phyloP scores from a whole-genome alignment of 2,888 invertebrate genomes.

The Criorhina ranunculi region DNA sequence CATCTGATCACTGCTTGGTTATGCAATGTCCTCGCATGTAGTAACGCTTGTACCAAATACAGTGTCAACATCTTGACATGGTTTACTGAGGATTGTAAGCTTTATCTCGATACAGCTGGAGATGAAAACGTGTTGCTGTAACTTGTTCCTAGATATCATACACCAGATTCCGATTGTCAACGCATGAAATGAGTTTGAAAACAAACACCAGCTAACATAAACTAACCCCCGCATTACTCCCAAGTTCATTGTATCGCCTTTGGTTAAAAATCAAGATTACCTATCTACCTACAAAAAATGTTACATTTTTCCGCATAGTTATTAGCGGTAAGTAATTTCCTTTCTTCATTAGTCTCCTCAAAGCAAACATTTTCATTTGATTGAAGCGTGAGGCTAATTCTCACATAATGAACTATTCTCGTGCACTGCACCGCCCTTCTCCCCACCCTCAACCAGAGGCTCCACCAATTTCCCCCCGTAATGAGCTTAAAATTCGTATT shows the following conservation, averaged over 20 bases:
- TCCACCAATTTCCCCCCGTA: constrained; percentile 48
- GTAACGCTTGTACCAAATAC: too few species aligned
- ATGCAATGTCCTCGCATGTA: too few species aligned
- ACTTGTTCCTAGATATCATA: too few species aligned
- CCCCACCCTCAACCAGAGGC: not conserved
- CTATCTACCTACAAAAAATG: constrained; percentile 1
- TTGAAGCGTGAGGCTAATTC: constrained; percentile 51
- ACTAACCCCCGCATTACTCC: not conserved
- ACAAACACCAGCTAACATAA: too few species aligned
- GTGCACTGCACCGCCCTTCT: constrained; percentile 45
- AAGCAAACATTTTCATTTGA: constrained; percentile 44
- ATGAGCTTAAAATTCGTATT: constrained; percentile 71
- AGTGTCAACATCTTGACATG: too few species aligned
- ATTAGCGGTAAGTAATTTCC: constrained; percentile 55
- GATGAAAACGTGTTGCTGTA: too few species aligned
- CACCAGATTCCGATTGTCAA: too few species aligned
- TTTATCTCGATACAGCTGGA: too few species aligned
- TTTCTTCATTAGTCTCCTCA: constrained; percentile 28
- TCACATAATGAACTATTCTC: constrained; percentile 73
- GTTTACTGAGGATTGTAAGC: too few species aligned
- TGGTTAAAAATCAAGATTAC: not conserved
- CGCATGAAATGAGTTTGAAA: too few species aligned
- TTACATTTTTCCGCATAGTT: constrained; percentile 16
- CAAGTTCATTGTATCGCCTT: not conserved
- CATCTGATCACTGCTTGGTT: too few species aligned